Conservation (phyloP, 2,888 invertebrate genomes). For the Folsomia candida region DNA sequence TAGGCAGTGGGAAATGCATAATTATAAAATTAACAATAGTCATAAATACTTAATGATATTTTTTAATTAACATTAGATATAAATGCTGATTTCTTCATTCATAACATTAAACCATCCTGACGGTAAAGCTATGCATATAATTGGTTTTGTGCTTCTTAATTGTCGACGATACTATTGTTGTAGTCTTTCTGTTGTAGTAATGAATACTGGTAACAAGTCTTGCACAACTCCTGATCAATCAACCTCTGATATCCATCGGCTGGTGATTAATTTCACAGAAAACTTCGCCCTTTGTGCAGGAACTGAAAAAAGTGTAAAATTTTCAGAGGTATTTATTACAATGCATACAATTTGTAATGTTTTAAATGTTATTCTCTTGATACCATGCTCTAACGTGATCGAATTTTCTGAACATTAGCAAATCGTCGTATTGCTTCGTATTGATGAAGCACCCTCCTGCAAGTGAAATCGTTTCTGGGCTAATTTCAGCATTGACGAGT, state of each 20-base stretch:
- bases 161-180: too few relatives aligned
- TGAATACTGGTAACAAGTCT: too few relatives aligned
- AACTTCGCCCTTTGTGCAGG: conserved; percentile 48
- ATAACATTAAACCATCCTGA: too few relatives aligned
- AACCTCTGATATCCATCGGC: background rate
- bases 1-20: too few relatives aligned
- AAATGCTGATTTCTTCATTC: too few relatives aligned
- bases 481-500: conserved; percentile 27
- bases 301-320: conserved; percentile 36
- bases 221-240: too few relatives aligned
- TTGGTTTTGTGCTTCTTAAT: too few relatives aligned
- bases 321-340: background rate
- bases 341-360: background rate
- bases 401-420: conserved; percentile 45
- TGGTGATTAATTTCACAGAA: conserved; percentile 42
- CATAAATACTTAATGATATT: too few relatives aligned
- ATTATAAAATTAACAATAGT: too few relatives aligned
- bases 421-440: conserved; percentile 47
- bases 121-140: too few relatives aligned
- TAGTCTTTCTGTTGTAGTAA: too few relatives aligned
- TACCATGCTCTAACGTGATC: conserved; percentile 49
- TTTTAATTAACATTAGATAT: too few relatives aligned
- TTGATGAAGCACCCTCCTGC: conserved; percentile 49
- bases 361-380: conserved; percentile 7
- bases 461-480: conserved; percentile 43